phyloP scores from a whole-genome alignment of 1,140 invertebrate species.

The Laupala kohalensis region DNA sequence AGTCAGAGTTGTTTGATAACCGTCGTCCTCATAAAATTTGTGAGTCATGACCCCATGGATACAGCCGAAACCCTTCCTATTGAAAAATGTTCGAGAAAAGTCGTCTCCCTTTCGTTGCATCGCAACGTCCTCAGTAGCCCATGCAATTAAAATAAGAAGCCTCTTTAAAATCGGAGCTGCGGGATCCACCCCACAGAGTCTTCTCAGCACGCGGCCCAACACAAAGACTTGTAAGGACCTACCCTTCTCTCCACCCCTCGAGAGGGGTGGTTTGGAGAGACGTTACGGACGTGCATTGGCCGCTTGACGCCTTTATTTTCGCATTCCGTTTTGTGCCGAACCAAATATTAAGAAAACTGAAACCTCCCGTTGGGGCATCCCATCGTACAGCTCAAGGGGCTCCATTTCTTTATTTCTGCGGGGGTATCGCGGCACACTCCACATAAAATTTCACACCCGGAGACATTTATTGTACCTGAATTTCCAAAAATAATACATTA shows the following conservation, averaged over 20 bases:
- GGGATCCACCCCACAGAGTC: too few relatives aligned
- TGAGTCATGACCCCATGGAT: too few relatives aligned
- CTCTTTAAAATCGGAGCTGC: background rate
- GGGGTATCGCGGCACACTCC: background rate
- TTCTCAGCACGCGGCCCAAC: background rate
- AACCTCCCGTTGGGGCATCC: background rate
- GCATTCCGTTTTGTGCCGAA: background rate
- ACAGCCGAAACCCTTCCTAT: too few relatives aligned
- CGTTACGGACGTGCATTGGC: background rate
- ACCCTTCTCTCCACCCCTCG: too few relatives aligned
- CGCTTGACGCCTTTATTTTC: background rate
- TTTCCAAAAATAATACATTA: background rate
- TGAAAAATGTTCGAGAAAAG: too few relatives aligned
- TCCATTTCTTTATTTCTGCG: background rate
- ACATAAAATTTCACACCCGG: background rate
- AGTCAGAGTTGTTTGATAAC: too few relatives aligned
- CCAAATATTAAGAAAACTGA: background rate
- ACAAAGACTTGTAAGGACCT: too few relatives aligned
- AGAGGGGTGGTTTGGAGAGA: too few relatives aligned
- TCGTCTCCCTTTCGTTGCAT: too few relatives aligned
- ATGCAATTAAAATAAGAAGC: background rate
- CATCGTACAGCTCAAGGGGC: background rate
- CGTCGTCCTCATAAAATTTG: too few relatives aligned
- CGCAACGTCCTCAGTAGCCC: too few relatives aligned
- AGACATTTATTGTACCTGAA: background rate